Evolutionary conservation across 2,888 invertebrate genomes (phyloP), one percentile per base, ranked within the genome.

Genomic region (Conops quadrifasciatus): DNA sequence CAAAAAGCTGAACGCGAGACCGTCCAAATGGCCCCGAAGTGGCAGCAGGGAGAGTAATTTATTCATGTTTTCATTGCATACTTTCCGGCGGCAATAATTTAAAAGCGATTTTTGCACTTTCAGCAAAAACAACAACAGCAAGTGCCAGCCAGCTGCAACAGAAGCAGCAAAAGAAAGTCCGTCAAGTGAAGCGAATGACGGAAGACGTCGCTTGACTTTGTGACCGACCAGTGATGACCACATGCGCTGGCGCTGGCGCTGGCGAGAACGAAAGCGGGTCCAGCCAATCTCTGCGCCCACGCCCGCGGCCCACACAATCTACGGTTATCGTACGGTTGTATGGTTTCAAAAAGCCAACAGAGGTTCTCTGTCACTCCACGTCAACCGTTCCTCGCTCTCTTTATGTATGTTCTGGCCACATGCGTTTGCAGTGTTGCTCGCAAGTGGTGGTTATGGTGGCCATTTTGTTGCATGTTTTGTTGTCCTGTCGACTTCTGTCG

Each of bases 401-500:
- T 5, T 45, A 43, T 19, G 11, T 51, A 2, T 26, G 13, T 65
- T 51, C 28, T 51, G 21, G 49, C 9, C 15, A 45, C 26, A 30
- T 51, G 15, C 24, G 1, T 11, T 36, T 9, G 16, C 47, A n/a
- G 24, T 26, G 36, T 30, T 24, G 16, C 24, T 49, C 47, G 45
- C 43, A 21, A 21, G 11, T 53, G 30, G 11, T 19, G 36, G 53
- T 45, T 24, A 53, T 45, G 67, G 30, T 67, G 24, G 67, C 59
- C 59, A 67, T 67, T 67, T 67, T 67, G 67, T 49, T 67, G 47
- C 59, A 49, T 67, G 67, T 60, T 67, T 67, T 67, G 67, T 67
- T 72, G 71, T 75, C 73, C 77, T 76, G 77, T 77, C 67, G 67
- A 67, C 67, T 67, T 67, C 67, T 77, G 78, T 77, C 78, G 78